Evolutionary conservation across 2,888 invertebrate species (phyloP).

Genomic region (Lymantria dispar): DNA sequence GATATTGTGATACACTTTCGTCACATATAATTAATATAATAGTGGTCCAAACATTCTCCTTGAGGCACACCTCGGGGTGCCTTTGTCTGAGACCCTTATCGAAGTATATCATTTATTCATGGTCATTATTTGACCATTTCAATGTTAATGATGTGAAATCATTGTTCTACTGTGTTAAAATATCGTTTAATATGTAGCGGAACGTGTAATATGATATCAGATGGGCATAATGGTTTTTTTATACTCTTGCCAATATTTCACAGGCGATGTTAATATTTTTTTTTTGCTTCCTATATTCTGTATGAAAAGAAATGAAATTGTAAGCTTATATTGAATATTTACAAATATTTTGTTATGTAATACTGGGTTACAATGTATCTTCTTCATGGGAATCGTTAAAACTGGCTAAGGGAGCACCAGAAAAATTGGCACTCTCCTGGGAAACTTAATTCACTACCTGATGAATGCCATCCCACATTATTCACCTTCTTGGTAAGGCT

Average conservation of each 20-base stretch:
- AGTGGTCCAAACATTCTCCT: slow-evolving; percentile 58
- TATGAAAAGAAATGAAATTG: background rate
- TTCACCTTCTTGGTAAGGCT: too few relatives aligned
- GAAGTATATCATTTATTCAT: slow-evolving; percentile 76
- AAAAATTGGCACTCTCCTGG: too few relatives aligned
- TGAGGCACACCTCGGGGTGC: slow-evolving; percentile 59
- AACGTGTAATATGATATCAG: slow-evolving; percentile 75
- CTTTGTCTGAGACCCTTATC: slow-evolving; percentile 71
- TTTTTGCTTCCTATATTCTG: background rate
- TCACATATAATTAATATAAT: slow-evolving; percentile 72
- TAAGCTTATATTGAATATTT: too few relatives aligned
- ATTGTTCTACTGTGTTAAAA: slow-evolving; percentile 70
- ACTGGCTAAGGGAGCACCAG: too few relatives aligned
- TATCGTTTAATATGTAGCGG: slow-evolving; percentile 64
- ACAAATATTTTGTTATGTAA: too few relatives aligned
- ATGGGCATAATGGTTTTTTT: slow-evolving; percentile 64
- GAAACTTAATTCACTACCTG: too few relatives aligned
- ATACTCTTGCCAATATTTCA: slow-evolving; percentile 21
- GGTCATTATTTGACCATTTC: slow-evolving; percentile 82
- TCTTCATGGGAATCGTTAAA: too few relatives aligned
- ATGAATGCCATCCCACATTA: too few relatives aligned
- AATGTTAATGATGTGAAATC: slow-evolving; percentile 74
- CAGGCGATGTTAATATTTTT: background rate
- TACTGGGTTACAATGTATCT: too few relatives aligned
- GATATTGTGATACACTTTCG: slow-evolving; percentile 69